phyloP scores from a whole-genome alignment of 1,140 invertebrate genomes.

The Prorops nasuta region DNA sequence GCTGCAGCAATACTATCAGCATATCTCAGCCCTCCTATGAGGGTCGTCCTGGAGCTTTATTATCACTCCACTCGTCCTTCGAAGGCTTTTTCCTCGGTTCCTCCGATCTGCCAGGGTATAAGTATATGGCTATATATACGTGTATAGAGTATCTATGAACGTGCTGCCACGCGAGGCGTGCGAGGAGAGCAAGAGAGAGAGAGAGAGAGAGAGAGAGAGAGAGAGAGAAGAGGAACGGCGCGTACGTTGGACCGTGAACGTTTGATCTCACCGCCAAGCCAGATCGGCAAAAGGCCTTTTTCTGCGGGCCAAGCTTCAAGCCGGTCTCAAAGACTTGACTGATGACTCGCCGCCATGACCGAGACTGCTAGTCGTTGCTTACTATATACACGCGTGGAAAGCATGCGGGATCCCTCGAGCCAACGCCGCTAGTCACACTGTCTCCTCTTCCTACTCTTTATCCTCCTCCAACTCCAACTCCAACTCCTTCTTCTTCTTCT shows the following conservation, averaged over 20 bases:
- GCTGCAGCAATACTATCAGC: too few relatives aligned
- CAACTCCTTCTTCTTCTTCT: too few relatives aligned
- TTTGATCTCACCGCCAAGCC: slow-evolving; percentile 47
- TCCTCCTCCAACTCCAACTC: slow-evolving; percentile 2
- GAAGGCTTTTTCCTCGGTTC: too few relatives aligned
- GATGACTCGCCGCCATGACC: slow-evolving; percentile 41
- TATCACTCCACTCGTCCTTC: too few relatives aligned
- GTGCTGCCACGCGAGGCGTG: background rate
- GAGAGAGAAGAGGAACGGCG: background rate
- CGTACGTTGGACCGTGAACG: slow-evolving; percentile 29
- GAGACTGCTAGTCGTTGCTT: background rate
- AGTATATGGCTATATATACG: too few relatives aligned
- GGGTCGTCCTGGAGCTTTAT: too few relatives aligned
- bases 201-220: background rate
- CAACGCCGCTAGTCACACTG: background rate
- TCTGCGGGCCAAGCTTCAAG: slow-evolving; percentile 33
- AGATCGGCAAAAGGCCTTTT: slow-evolving; percentile 49
- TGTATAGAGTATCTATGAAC: too few relatives aligned
- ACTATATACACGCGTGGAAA: background rate
- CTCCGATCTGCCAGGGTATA: too few relatives aligned
- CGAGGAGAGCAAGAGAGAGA: background rate
- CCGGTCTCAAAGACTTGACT: slow-evolving; percentile 48
- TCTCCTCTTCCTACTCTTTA: slow-evolving; percentile 7
- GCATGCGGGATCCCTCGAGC: too few relatives aligned
- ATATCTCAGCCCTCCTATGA: too few relatives aligned